Evolutionary conservation across 1,140 invertebrate species (phyloP), one percentile per base, ranked within the genome.

Genomic region (Meloidogyne hapla): DNA sequence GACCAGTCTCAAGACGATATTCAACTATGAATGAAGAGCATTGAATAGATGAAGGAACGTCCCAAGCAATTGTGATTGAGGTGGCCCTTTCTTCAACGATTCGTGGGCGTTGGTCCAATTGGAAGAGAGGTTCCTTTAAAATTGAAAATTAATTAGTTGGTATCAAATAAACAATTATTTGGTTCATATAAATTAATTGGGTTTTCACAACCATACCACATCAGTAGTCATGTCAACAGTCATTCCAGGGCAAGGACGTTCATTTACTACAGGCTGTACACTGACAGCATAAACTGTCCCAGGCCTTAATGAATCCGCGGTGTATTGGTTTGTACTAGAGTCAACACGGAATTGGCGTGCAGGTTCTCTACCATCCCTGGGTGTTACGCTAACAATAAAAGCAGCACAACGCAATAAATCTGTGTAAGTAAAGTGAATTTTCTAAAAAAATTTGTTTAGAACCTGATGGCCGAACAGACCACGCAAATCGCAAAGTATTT

Each of bases 21-120:
- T 86, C 85, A 21, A 87, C 80, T n/a, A 86, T 79, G 78, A 86
- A 86, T 12, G 72, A 72, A n/a, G 77, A 75, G 71, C 84, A 85
- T 25, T 82, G 65, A 21, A 77, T 77, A 40, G 69, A 74, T 40
- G 71, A 67, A 21, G 81, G 72, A 42, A 81, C 80, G 45, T 87
- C 83, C 85, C 85, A 86, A 48, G 80, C 83, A 67, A 86, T 83
- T 18, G 85, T 87, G 15, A 86, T 77, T 12, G 81, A 82, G 9
- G 83, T 82, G 10, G 85, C 70, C 33, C 81, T 76, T 74, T 86
- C 86, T 61, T 87, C 85, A 18, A 87, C 81, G 13, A 86, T 77
- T 69, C 84, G 69, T 33, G 85, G 85, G 26, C 79, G 78, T 12
- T 76, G 69, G 23, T 76, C 42, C 33, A 86, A 38, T 12, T 70